Evolutionary conservation across 2,113 vertebrate genomes (phyloP).

Genomic region (Aegithalos caudatus): DNA sequence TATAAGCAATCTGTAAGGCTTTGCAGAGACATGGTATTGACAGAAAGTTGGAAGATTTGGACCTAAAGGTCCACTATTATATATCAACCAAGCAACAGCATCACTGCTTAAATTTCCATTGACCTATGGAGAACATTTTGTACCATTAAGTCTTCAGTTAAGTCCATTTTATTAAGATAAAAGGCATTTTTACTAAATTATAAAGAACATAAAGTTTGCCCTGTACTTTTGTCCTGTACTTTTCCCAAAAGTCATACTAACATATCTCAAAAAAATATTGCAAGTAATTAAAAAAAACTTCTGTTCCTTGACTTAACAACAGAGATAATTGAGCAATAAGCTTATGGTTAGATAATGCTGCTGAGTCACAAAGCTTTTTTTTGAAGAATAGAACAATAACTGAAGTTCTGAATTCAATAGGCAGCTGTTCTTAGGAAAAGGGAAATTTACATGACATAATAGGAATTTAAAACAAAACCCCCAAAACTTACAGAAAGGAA

Average conservation of each 20-base stretch:
- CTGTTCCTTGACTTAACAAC: slow-evolving; percentile 27
- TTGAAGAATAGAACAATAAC: not conserved
- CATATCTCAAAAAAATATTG: not conserved
- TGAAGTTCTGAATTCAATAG: slow-evolving; percentile 8
- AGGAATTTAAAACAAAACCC: not conserved
- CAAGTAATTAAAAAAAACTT: slow-evolving; percentile 44
- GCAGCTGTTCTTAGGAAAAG: not conserved
- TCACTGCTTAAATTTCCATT: not conserved
- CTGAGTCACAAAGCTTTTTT: slow-evolving; percentile 34
- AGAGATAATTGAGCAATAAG: slow-evolving; percentile 55
- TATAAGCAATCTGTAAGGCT: not conserved
- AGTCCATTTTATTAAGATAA: slow-evolving; percentile 18
- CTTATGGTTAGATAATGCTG: slow-evolving; percentile 24
- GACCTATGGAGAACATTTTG: not conserved
- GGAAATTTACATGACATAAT: not conserved
- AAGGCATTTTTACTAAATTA: slow-evolving; percentile 27
- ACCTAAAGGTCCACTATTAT: not conserved
- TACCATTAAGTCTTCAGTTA: slow-evolving; percentile 7
- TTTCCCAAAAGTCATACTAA: slow-evolving; percentile 19
- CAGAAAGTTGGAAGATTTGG: not conserved
- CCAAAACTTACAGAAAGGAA: not conserved
- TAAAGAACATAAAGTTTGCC: not conserved
- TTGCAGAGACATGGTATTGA: not conserved
- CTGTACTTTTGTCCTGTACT: slow-evolving; percentile 28
- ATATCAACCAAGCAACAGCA: not conserved